A percentile compares a stretch with the other conserved stretches of the same genome.
These are phyloP conservation scores for Chironomus riparius DNA, from an alignment of 2,888 invertebrate genomes.

Conservation along the genomic window DNA sequence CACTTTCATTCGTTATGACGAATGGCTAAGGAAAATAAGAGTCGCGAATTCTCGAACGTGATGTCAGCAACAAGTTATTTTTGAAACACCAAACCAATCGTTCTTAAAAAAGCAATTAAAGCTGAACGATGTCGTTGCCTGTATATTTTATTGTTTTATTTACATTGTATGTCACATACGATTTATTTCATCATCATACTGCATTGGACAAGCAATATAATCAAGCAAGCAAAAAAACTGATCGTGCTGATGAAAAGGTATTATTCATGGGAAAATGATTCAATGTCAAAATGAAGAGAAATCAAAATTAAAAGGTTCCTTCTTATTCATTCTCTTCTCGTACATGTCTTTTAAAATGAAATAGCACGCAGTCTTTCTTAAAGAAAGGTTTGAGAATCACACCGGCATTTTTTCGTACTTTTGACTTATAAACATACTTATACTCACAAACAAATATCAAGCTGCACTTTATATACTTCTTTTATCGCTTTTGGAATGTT, in stretches of 20 bases:
- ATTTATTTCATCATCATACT: not conserved
- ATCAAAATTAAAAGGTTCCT: not conserved
- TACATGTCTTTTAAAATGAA: not conserved
- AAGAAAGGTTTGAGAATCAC: constrained; percentile 17
- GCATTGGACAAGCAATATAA: not conserved
- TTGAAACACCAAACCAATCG: not conserved
- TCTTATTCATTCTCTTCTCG: not conserved
- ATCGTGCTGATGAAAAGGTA: not conserved
- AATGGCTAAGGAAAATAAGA: not conserved
- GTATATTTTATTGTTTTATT: not conserved
- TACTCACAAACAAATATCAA: not conserved
- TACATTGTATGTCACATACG: not conserved
- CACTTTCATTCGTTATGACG: not conserved
- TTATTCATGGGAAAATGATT: not conserved
- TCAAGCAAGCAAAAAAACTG: not conserved
- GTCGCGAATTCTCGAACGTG: not conserved
- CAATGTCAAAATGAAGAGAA: not conserved
- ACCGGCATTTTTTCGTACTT: not conserved
- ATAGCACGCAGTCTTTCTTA: not conserved
- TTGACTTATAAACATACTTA: not conserved
- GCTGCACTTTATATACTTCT: not conserved
- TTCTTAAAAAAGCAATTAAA: too few relatives aligned
- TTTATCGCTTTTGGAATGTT: too few relatives aligned
- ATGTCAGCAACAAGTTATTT: not conserved
- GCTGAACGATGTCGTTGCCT: not conserved